Base-by-base conservation (phyloP, 2,113 vertebrate species). In the Cyanoderma ruficeps region DNA sequence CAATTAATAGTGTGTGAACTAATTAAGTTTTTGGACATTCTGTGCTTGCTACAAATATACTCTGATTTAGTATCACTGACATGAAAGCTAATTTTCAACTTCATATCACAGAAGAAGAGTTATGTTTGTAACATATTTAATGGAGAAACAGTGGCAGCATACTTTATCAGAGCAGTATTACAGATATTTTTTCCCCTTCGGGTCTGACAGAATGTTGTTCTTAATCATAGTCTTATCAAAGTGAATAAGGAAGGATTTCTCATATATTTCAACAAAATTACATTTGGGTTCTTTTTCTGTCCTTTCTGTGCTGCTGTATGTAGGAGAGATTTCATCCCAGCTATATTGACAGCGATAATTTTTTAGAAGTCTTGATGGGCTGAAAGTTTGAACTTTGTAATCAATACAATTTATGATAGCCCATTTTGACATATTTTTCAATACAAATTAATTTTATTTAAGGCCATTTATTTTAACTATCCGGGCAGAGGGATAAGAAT, bases 1-100 rank as follows among this genome's bases (percentile, higher is more conserved):
- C 71, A 86, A 77, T 94, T 96, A 95, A 86, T 57, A 80, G 28
- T 59, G 50, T 80, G 41, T 65, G n/a, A 91, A 61, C 15, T 90
- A 76, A 88, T 60, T 75, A 90, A 56, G 28, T 11, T 78, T 91
- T 90, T 70, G 46, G 59, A 50, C 31, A 22, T 59, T 70, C 30
- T 30, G 6, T 67, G 12, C 20, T 91, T 84, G 9, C 9, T 75
- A 42, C 21, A 83, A 67, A 67, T 91, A 70, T 89, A 28, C 28
- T 70, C 19, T 89, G 68, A 94, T 76, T 90, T 92, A 71, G 57
- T 60, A 72, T 21, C 11, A 25, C 49, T 85, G 89, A 56, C 83
- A 56, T 60, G n/a, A 39, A 93, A 90, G 53, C 44, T 92, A 80
- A 83, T 88, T 94, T 92, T 93, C 57, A 72, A 60, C 83, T 80